These are phyloP conservation scores for Baccha elongata DNA, from an alignment of 2,888 invertebrate genomes.

Conservation along the genomic window DNA sequence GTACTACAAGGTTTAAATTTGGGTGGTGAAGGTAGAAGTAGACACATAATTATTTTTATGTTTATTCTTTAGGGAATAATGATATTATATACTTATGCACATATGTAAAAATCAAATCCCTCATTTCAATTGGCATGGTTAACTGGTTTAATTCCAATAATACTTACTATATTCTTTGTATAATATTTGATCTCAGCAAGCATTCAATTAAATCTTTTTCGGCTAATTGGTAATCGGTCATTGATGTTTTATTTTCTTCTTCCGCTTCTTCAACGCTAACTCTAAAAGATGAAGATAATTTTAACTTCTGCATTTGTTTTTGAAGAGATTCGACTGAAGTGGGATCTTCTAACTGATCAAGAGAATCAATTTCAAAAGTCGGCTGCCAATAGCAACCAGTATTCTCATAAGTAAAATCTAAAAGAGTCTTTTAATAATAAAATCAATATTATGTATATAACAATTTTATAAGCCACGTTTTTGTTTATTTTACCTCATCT, in stretches of 20 bases:
- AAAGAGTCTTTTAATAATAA: constrained; percentile 82
- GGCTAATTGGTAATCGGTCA: constrained; percentile 93
- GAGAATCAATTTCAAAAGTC: constrained; percentile 82
- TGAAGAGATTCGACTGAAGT: constrained; percentile 83
- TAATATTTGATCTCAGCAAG: constrained; percentile 88
- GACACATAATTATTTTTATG: too few species aligned
- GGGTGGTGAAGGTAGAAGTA: too few species aligned
- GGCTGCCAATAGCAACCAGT: constrained; percentile 87
- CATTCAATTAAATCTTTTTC: constrained; percentile 92
- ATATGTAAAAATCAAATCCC: too few species aligned
- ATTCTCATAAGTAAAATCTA: constrained; percentile 87
- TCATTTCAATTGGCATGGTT: too few species aligned
- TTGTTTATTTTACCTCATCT: constrained; percentile 87
- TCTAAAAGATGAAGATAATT: constrained; percentile 77
- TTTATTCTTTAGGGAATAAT: too few species aligned
- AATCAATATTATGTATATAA: too few species aligned
- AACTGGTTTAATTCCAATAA: too few species aligned
- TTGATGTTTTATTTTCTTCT: constrained; percentile 84
- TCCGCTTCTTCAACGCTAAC: constrained; percentile 79
- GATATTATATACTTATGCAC: too few species aligned
- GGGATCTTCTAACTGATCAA: constrained; percentile 78
- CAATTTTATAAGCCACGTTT: neutral
- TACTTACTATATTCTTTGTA: constrained; percentile 87
- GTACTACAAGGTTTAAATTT: too few species aligned
- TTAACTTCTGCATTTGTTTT: constrained; percentile 83